These are phyloP conservation scores for Recurvirostra avosetta DNA, from an alignment of 2,113 vertebrate genomes.

Conservation along the genomic window DNA sequence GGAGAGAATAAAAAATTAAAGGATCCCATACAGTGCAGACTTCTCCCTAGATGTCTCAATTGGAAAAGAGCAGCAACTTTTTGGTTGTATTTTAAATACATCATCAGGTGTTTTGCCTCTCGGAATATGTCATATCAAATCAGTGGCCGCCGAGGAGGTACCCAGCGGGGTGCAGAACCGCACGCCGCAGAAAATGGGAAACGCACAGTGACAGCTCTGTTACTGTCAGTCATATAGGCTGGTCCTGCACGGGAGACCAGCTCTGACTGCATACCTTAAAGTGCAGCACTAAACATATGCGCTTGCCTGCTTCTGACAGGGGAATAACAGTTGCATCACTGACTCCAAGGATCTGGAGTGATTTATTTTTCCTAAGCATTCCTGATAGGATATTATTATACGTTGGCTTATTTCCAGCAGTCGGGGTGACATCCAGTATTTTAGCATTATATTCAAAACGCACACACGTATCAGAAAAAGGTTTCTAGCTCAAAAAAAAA, in stretches of 20 bases:
- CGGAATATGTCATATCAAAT: slow-evolving; percentile 26
- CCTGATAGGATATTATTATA: slow-evolving; percentile 60
- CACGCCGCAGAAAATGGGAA: not conserved
- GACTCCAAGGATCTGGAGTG: slow-evolving; percentile 42
- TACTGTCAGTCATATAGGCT: not conserved
- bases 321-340: slow-evolving; percentile 36
- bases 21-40: not conserved
- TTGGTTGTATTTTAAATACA: slow-evolving; percentile 33
- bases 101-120: slow-evolving; percentile 47
- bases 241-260: not conserved
- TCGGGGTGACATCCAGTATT: slow-evolving; percentile 43
- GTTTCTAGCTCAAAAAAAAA: not conserved
- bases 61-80: slow-evolving; percentile 31
- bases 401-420: slow-evolving; percentile 46
- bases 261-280: slow-evolving; percentile 38
- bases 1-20: slow-evolving; percentile 53
- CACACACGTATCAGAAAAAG: slow-evolving; percentile 31
- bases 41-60: not conserved
- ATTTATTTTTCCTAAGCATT: slow-evolving; percentile 60
- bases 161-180: not conserved
- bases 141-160: slow-evolving; percentile 3
- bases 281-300: slow-evolving; percentile 57
- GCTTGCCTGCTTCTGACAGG: slow-evolving; percentile 48
- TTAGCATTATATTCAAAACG: slow-evolving; percentile 52
- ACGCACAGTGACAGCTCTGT: not conserved